Evolutionary conservation across 53 echinoderm and acorn worm genomes (phyloP).

Genomic region (Holothuria scabra): DNA sequence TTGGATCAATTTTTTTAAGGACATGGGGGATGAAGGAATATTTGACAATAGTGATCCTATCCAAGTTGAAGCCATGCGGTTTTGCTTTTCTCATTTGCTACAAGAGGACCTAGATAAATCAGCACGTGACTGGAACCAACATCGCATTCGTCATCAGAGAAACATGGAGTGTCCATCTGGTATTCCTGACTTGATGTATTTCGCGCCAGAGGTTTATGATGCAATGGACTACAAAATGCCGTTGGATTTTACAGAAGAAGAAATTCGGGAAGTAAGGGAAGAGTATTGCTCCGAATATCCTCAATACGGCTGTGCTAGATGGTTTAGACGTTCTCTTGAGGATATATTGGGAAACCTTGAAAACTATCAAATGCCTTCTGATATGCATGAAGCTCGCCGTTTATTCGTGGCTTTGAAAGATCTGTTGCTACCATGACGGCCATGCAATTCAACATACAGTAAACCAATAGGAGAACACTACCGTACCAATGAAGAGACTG

Average conservation of each 20-base stretch:
- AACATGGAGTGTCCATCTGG: conserved; percentile 57
- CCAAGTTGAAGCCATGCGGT: conserved; percentile 54
- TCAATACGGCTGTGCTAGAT: conserved; percentile 17
- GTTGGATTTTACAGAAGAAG: conserved; percentile 23
- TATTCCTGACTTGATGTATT: conserved; percentile 61
- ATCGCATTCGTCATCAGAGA: conserved; percentile 59
- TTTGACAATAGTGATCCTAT: conserved; percentile 53
- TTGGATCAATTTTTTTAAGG: conserved; percentile 72
- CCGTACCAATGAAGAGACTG: too few species aligned
- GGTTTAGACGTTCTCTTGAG: conserved; percentile 23
- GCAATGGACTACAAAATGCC: conserved; percentile 21
- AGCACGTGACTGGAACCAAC: conserved; percentile 59
- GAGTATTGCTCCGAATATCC: conserved; percentile 13
- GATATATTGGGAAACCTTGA: conserved; percentile 17
- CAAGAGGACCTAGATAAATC: conserved; percentile 48
- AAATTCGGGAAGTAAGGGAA: conserved; percentile 22
- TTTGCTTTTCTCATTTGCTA: conserved; percentile 57
- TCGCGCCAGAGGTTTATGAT: conserved; percentile 38
- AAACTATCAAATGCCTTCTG: conserved; percentile 15
- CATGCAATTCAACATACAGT: too few species aligned
- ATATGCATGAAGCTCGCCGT: conserved; percentile 23
- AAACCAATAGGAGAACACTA: too few species aligned
- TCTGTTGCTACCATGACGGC: not conserved
- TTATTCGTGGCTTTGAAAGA: conserved; percentile 34
- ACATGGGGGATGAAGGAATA: conserved; percentile 62